Percentiles rank a stretch among this genome's conserved stretches.
Evolutionary conservation across 2,888 invertebrate species (phyloP).

Genomic region (Mimas tiliae): DNA sequence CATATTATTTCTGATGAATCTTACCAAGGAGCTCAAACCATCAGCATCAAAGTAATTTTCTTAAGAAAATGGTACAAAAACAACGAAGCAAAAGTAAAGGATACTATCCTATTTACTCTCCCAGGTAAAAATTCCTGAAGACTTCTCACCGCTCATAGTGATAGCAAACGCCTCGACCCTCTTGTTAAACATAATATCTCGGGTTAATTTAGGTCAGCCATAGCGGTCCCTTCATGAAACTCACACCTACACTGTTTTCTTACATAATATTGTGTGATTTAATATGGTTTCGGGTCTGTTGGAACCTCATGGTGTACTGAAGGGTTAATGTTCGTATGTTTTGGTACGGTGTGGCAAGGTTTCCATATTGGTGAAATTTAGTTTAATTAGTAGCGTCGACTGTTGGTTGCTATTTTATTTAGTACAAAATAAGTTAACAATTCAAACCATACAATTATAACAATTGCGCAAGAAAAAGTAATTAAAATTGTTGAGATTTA

Average conservation of each 20-base stretch:
- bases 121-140: neutral
- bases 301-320: neutral
- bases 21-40: neutral
- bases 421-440: too few relatives aligned
- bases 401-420: too few relatives aligned
- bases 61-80: neutral
- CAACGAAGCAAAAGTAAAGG: neutral
- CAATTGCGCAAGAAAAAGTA: too few relatives aligned
- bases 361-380: neutral
- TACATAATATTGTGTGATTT: constrained; percentile 17
- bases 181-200: constrained; percentile 21
- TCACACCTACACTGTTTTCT: constrained; percentile 10
- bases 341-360: neutral
- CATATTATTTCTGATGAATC: too few relatives aligned
- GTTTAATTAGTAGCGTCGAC: too few relatives aligned
- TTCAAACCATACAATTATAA: too few relatives aligned
- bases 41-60: neutral
- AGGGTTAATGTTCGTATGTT: neutral
- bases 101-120: neutral
- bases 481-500: too few relatives aligned
- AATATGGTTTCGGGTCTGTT: constrained; percentile 16
- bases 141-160: neutral
- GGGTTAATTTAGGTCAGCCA: constrained; percentile 16
- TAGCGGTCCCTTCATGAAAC: constrained; percentile 9
- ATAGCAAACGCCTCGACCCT: constrained; percentile 16